Conservation (phyloP, 2,113 vertebrate genomes). For the Aegotheles bennettii region DNA sequence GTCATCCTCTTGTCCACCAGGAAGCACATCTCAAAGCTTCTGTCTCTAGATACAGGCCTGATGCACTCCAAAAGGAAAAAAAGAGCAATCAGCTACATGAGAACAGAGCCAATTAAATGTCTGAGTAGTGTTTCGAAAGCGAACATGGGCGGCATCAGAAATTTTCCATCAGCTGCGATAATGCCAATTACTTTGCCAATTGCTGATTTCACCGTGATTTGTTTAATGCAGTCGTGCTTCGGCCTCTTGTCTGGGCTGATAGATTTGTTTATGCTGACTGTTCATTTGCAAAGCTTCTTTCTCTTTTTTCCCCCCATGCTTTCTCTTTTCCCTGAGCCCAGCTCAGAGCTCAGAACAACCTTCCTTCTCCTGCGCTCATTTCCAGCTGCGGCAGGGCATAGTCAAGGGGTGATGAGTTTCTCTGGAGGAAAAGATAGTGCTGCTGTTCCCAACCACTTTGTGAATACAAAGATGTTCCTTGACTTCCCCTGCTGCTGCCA, state of each 20-base stretch:
- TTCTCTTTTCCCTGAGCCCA: not conserved
- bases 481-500: fast-evolving
- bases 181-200: slow-evolving; percentile 76
- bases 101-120: slow-evolving; percentile 72
- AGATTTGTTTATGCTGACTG: slow-evolving; percentile 68
- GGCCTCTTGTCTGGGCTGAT: slow-evolving; percentile 58
- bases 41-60: not conserved
- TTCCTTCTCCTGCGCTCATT: not conserved
- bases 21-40: not conserved
- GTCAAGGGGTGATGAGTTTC: not conserved
- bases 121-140: slow-evolving; percentile 67
- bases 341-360: not conserved
- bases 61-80: slow-evolving; percentile 52
- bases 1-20: too few species aligned
- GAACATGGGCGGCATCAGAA: slow-evolving; percentile 70
- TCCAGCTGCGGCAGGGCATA: not conserved
- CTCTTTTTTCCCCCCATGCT: not conserved
- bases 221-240: slow-evolving; percentile 64
- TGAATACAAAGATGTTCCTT: not conserved
- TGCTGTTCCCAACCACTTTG: not conserved
- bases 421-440: not conserved
- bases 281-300: slow-evolving; percentile 50
- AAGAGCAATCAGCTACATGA: slow-evolving; percentile 68
- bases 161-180: slow-evolving; percentile 78
- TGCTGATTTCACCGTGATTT: slow-evolving; percentile 72